These are phyloP conservation scores for Tangara arthus DNA, from an alignment of 2,797 vertebrate genomes.

Conservation along the genomic window DNA sequence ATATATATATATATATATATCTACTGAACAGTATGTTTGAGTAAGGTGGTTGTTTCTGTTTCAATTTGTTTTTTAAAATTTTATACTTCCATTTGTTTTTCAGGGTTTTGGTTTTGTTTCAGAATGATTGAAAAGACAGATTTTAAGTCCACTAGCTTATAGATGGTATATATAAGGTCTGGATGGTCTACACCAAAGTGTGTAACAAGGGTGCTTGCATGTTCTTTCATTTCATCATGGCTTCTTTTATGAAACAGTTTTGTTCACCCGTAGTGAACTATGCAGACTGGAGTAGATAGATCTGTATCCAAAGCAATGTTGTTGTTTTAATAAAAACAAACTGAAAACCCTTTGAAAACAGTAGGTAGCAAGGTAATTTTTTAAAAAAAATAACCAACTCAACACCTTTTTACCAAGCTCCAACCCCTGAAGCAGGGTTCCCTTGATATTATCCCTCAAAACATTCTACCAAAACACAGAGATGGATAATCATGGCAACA, in stretches of 20 bases:
- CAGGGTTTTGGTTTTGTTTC: constrained; percentile 74
- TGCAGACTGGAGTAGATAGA: constrained; percentile 53
- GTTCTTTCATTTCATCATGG: constrained; percentile 58
- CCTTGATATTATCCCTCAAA: background rate
- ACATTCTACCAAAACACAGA: background rate
- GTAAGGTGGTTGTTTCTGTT: constrained; percentile 67
- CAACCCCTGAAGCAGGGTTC: background rate
- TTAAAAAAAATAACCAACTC: background rate
- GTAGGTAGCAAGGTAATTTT: constrained; percentile 25
- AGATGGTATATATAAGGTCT: constrained; percentile 72
- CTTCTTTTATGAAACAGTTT: constrained; percentile 39
- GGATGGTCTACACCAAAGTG: constrained; percentile 59
- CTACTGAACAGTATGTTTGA: constrained; percentile 70
- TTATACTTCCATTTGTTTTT: constrained; percentile 74
- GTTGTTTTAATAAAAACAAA: constrained; percentile 30
- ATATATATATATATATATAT: constrained; percentile 73
- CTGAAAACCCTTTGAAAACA: constrained; percentile 46
- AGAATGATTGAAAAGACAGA: constrained; percentile 72
- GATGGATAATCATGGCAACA: constrained; percentile 24
- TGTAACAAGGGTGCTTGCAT: constrained; percentile 61
- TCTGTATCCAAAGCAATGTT: constrained; percentile 57
- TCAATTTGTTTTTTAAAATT: constrained; percentile 63
- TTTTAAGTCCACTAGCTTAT: constrained; percentile 76
- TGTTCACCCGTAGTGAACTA: constrained; percentile 51
- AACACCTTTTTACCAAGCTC: background rate